phyloP scores from a whole-genome alignment of 2,888 invertebrate species.

The Drosophila recens region DNA sequence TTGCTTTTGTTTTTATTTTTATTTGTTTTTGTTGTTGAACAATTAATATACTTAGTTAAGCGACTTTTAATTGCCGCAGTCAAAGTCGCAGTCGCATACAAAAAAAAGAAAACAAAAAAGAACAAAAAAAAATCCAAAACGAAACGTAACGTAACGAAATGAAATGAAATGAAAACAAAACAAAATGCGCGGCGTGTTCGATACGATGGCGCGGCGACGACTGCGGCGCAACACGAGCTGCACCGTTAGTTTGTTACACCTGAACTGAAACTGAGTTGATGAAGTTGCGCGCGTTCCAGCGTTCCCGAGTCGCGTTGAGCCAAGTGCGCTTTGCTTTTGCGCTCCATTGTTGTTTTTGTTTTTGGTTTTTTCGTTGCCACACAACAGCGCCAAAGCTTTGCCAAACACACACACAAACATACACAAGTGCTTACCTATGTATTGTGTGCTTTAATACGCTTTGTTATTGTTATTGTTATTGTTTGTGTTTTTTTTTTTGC shows the following conservation, averaged over 20 bases:
- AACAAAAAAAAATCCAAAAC: constrained; percentile 13
- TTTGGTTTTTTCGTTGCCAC: constrained; percentile 13
- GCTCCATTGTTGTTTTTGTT: constrained; percentile 48
- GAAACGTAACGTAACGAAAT: constrained; percentile 15
- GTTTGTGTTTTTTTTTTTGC: constrained; percentile 15
- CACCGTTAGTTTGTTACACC: constrained; percentile 82
- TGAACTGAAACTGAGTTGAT: constrained; percentile 56
- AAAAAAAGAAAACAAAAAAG: constrained; percentile 9
- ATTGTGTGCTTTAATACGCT: constrained; percentile 16
- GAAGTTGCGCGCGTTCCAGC: constrained; percentile 12
- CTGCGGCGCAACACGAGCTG: constrained; percentile 71
- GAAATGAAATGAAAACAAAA: constrained; percentile 20
- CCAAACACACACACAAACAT: constrained; percentile 31
- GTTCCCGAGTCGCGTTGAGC: constrained; percentile 37
- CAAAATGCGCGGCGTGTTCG: constrained; percentile 63
- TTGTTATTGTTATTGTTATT: constrained; percentile 34
- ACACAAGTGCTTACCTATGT: constrained; percentile 11
- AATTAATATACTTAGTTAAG: constrained; percentile 27
- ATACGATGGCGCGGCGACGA: constrained; percentile 71
- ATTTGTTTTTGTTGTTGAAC: neutral
- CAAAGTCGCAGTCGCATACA: constrained; percentile 38
- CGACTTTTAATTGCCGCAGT: constrained; percentile 49
- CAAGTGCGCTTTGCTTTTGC: constrained; percentile 45
- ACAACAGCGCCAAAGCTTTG: constrained; percentile 30
- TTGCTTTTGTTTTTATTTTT: neutral